Percentiles rank a stretch among this genome's conserved stretches.
Conservation (phyloP, 2,797 vertebrate genomes). For the Pipistrellus nathusii region DNA sequence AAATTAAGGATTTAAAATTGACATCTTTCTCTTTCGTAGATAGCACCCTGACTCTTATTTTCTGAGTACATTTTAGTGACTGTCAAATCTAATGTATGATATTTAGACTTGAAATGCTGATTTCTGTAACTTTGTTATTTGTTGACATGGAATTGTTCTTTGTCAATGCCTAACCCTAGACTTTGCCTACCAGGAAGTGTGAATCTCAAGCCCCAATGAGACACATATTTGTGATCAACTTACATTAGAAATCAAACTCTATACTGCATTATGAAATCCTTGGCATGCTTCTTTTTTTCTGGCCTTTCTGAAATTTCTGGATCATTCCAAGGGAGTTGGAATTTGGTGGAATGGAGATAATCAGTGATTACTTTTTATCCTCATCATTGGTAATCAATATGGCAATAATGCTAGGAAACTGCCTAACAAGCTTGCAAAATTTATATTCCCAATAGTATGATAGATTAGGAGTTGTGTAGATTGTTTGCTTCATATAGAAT, state of each 20-base stretch:
- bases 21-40: slow-evolving; percentile 4
- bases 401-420: background rate
- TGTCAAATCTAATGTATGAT: background rate
- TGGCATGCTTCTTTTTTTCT: background rate
- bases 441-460: background rate
- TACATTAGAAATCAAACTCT: slow-evolving; percentile 45
- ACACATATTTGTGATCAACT: slow-evolving; percentile 5
- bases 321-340: slow-evolving; percentile 10
- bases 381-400: slow-evolving; percentile 3
- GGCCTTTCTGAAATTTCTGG: slow-evolving; percentile 39
- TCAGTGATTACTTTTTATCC: slow-evolving; percentile 41
- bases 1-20: slow-evolving; percentile 21
- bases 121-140: slow-evolving; percentile 22
- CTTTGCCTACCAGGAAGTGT: background rate
- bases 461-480: background rate
- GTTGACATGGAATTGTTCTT: background rate
- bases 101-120: background rate
- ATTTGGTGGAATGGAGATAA: slow-evolving; percentile 20
- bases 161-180: background rate
- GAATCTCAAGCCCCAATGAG: background rate
- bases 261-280: slow-evolving; percentile 9
- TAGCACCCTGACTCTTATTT: background rate
- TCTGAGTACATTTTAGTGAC: slow-evolving; percentile 36
- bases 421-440: background rate
- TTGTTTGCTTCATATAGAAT: slow-evolving; percentile 8